A percentile compares a stretch with the other conserved stretches of the same genome.
Conservation (phyloP, 2,113 vertebrate genomes). For the Forbesichthys agassizii region DNA sequence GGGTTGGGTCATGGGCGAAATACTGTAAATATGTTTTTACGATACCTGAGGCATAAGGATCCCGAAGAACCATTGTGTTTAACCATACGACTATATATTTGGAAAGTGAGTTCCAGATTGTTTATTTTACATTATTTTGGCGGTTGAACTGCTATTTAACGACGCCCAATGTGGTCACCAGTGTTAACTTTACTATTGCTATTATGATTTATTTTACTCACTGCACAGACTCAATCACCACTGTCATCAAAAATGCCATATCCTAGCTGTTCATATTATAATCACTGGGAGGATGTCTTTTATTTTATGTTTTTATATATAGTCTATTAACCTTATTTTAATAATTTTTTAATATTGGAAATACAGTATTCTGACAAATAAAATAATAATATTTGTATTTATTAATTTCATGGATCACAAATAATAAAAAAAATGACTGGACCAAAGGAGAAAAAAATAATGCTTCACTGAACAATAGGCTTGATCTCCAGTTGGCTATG, state of each 20-base stretch:
- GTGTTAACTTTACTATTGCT: conserved; percentile 17
- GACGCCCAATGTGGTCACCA: conserved; percentile 12
- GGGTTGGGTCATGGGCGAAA: conserved; percentile 22
- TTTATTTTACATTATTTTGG: conserved; percentile 28
- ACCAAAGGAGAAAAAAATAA: neutral
- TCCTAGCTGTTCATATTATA: too few relatives aligned
- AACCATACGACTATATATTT: conserved; percentile 40
- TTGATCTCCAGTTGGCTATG: neutral
- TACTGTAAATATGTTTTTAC: conserved; percentile 44
- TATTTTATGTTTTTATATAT: too few relatives aligned
- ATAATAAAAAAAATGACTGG: too few relatives aligned
- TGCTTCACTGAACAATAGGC: conserved; percentile 2
- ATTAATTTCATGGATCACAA: too few relatives aligned
- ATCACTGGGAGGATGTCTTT: too few relatives aligned
- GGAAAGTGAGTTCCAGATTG: conserved; percentile 29
- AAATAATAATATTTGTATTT: too few relatives aligned
- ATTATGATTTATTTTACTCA: neutral
- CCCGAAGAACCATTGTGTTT: conserved; percentile 30
- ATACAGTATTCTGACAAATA: too few relatives aligned
- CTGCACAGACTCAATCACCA: neutral
- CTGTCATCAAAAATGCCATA: too few relatives aligned
- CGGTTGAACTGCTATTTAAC: conserved; percentile 21
- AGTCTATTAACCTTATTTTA: too few relatives aligned
- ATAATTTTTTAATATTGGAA: too few relatives aligned
- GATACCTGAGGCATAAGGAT: conserved; percentile 7